A percentile compares a stretch with the other conserved stretches of the same genome.
Conservation (phyloP, 64 coral and sea anemone genomes). For the Dendrophyllia cribrosa region DNA sequence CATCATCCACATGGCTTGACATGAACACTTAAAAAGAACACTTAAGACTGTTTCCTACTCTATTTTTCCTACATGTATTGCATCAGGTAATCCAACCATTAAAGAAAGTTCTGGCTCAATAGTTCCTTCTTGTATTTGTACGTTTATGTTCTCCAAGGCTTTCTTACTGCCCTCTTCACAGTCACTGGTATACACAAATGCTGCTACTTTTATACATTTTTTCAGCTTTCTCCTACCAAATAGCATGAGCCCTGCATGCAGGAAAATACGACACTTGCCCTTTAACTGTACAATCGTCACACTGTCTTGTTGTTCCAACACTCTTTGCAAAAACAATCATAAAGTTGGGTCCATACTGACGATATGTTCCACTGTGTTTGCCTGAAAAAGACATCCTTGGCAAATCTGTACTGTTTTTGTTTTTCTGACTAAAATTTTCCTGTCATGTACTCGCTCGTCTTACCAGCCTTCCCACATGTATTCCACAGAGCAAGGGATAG, state of each 20-base stretch:
- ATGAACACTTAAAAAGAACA: no score
- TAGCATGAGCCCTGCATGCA: conserved; percentile 67
- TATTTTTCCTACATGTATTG: conserved; percentile 71
- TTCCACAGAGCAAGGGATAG: conserved; percentile 64
- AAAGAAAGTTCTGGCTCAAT: conserved; percentile 73
- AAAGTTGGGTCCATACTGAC: conserved; percentile 35
- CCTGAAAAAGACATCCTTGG: conserved; percentile 54
- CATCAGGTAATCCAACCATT: conserved; percentile 61
- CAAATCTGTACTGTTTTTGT: conserved; percentile 73
- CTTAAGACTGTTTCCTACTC: no score
- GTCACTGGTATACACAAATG: conserved; percentile 66
- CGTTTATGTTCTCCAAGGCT: conserved; percentile 63
- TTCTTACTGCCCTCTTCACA: conserved; percentile 78
- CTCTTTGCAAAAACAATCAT: conserved; percentile 71
- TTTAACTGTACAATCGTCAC: conserved; percentile 53
- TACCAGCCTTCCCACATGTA: conserved; percentile 60
- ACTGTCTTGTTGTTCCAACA: conserved; percentile 54
- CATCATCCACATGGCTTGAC: no score
- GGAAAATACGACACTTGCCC: conserved; percentile 72
- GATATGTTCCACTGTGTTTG: conserved; percentile 69
- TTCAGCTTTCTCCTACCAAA: conserved; percentile 52
- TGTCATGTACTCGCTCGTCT: conserved; percentile 51
- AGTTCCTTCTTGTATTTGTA: conserved; percentile 44
- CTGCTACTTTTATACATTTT: conserved; percentile 57
- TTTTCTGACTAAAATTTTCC: conserved; percentile 61